Conservation (phyloP, 2,888 invertebrate genomes). For the Heliconius charithonia region DNA sequence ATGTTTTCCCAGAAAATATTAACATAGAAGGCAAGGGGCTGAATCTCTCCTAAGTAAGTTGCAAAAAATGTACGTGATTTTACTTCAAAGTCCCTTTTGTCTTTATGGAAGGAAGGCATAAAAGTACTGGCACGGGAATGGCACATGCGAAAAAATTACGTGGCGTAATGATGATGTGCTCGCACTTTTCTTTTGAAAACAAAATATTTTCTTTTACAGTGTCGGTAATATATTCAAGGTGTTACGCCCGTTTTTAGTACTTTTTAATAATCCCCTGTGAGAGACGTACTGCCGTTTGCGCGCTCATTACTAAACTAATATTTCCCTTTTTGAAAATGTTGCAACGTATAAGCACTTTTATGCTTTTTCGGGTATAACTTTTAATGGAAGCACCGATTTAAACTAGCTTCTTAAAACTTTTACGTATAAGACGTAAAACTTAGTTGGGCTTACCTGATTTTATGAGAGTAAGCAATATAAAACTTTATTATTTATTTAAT, state of each 20-base stretch:
- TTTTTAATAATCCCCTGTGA: slow-evolving; percentile 46
- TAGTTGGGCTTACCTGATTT: slow-evolving; percentile 42
- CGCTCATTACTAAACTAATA: slow-evolving; percentile 50
- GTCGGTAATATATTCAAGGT: slow-evolving; percentile 74
- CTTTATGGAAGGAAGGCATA: slow-evolving; percentile 82
- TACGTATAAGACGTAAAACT: slow-evolving; percentile 45
- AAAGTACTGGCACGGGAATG: slow-evolving; percentile 81
- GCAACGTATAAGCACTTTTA: slow-evolving; percentile 42
- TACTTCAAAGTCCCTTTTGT: slow-evolving; percentile 84
- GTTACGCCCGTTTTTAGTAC: slow-evolving; percentile 63
- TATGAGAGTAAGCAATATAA: slow-evolving; percentile 35
- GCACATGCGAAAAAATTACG: slow-evolving; percentile 83
- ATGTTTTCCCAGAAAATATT: slow-evolving; percentile 84
- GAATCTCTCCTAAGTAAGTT: slow-evolving; percentile 84
- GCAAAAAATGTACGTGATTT: slow-evolving; percentile 85
- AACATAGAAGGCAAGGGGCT: slow-evolving; percentile 83
- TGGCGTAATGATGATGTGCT: slow-evolving; percentile 82
- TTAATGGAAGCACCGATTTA: slow-evolving; percentile 49
- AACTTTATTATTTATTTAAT: slow-evolving; percentile 41
- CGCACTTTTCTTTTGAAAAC: slow-evolving; percentile 75
- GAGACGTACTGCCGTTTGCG: slow-evolving; percentile 41
- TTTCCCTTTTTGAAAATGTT: slow-evolving; percentile 44
- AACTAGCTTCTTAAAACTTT: slow-evolving; percentile 49
- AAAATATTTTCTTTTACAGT: slow-evolving; percentile 79
- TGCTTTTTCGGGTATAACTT: slow-evolving; percentile 48